These are phyloP conservation scores for Pogonognathellus flavescens DNA, from an alignment of 1,140 invertebrate species.

Conservation along the genomic window DNA sequence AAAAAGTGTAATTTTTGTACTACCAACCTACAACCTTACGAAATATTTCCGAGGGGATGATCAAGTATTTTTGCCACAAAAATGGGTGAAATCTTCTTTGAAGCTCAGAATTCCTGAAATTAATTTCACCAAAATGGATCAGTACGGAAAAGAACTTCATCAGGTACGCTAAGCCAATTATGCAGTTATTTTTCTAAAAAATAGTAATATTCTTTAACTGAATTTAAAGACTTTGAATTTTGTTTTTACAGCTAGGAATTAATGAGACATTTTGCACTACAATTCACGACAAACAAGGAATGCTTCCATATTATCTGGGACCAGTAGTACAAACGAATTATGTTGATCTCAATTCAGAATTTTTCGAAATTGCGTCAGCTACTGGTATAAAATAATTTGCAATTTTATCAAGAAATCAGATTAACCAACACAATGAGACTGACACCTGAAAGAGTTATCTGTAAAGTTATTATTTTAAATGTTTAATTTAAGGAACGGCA, in stretches of 20 bases:
- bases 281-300: constrained; percentile 31
- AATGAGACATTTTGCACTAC: constrained; percentile 59
- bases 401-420: too few relatives aligned
- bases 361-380: constrained; percentile 54
- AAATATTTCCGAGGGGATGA: constrained; percentile 40
- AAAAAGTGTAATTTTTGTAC: constrained; percentile 53
- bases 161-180: constrained; percentile 16
- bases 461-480: too few relatives aligned
- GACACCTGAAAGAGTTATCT: too few relatives aligned
- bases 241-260: constrained; percentile 50
- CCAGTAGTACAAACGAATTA: constrained; percentile 51
- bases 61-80: constrained; percentile 42
- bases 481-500: constrained; percentile 13
- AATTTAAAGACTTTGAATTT: neutral
- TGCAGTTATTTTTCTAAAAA: neutral
- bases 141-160: constrained; percentile 53
- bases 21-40: constrained; percentile 52
- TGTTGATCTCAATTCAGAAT: constrained; percentile 45
- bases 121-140: constrained; percentile 40
- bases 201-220: neutral
- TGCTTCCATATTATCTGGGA: constrained; percentile 29
- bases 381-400: constrained; percentile 29
- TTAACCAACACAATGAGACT: too few relatives aligned
- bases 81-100: neutral
- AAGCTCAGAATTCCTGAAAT: constrained; percentile 30